These are phyloP conservation scores for Ametastegia equiseti DNA, from an alignment of 2,888 invertebrate species.

Conservation along the genomic window DNA sequence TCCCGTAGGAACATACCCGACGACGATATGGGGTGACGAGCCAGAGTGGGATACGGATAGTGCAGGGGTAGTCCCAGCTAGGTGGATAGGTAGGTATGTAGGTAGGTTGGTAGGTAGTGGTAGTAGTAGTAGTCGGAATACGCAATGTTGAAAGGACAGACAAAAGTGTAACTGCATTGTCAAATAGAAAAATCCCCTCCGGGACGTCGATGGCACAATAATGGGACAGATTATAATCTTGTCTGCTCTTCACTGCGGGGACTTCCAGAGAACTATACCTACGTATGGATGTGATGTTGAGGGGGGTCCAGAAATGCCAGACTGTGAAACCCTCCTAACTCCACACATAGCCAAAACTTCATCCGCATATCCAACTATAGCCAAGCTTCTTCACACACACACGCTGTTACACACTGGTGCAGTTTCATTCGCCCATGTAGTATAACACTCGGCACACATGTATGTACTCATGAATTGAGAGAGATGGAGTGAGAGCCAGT, in stretches of 20 bases:
- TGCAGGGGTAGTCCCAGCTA: neutral
- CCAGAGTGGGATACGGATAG: neutral
- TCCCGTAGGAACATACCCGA: conserved; percentile 41
- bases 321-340: conserved; percentile 8
- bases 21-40: neutral
- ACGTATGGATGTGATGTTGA: too few species aligned
- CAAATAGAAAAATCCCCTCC: conserved; percentile 72
- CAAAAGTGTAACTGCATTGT: conserved; percentile 75
- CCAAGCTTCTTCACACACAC: neutral
- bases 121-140: too few species aligned
- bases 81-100: neutral
- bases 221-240: conserved; percentile 76
- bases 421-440: neutral
- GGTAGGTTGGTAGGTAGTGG: neutral
- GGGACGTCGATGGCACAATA: conserved; percentile 76
- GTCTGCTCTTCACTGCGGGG: conserved; percentile 70
- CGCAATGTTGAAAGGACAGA: conserved; percentile 74
- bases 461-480: neutral
- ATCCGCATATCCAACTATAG: too few species aligned
- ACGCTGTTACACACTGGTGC: neutral
- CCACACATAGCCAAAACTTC: too few species aligned
- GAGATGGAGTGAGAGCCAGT: neutral
- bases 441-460: neutral
- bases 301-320: conserved; percentile 17
- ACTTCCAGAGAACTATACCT: conserved; percentile 43